Evolutionary conservation across 35 echinoderm and acorn worm genomes (phyloP).

Genomic region (Heliocidaris erythrogramma): DNA sequence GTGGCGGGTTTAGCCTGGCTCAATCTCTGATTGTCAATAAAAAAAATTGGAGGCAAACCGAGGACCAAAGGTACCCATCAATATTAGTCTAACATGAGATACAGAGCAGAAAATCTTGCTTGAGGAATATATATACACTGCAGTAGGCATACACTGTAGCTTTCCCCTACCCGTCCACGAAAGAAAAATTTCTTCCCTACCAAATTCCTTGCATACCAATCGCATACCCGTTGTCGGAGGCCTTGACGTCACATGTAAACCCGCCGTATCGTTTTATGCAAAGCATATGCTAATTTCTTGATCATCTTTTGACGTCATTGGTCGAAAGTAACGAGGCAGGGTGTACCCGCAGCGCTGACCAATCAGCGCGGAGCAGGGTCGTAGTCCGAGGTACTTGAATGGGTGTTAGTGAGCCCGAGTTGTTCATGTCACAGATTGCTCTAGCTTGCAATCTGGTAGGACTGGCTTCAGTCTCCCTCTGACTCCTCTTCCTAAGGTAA

Average conservation of each 20-base stretch:
- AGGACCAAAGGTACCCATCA: neutral
- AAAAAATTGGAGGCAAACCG: neutral
- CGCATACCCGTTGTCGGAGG: slow-evolving; percentile 51
- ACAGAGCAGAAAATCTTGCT: neutral
- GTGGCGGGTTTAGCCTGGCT: neutral
- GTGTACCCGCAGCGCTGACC: slow-evolving; percentile 30
- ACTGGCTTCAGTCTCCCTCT: neutral
- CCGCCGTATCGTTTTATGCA: slow-evolving; percentile 51
- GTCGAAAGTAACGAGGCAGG: slow-evolving; percentile 63
- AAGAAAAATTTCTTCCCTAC: neutral
- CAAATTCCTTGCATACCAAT: slow-evolving; percentile 65
- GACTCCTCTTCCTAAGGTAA: slow-evolving; percentile 48
- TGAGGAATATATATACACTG: neutral
- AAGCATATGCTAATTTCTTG: slow-evolving; percentile 40
- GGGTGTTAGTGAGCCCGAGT: neutral
- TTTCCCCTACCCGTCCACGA: neutral
- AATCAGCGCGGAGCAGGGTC: slow-evolving; percentile 19
- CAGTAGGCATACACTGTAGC: neutral
- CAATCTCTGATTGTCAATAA: neutral
- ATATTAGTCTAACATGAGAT: neutral
- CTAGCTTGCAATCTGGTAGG: slow-evolving; percentile 51
- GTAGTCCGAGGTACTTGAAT: slow-evolving; percentile 43
- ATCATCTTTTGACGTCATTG: slow-evolving; percentile 46
- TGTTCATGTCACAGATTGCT: slow-evolving; percentile 44
- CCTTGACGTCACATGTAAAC: slow-evolving; percentile 64